Base-by-base conservation (phyloP, 2,797 vertebrate species). In the Adelosebastes latens region DNA sequence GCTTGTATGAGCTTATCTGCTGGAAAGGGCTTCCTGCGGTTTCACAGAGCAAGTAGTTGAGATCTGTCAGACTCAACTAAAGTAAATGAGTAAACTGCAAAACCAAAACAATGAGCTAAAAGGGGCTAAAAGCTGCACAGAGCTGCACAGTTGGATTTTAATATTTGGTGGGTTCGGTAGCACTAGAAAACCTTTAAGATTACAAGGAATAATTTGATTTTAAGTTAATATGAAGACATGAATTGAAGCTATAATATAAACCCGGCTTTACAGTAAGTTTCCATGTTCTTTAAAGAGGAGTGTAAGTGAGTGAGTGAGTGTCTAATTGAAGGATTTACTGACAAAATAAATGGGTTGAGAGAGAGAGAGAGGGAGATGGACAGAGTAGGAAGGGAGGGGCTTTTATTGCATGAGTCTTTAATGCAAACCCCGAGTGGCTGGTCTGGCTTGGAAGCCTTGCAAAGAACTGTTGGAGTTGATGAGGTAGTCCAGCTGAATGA, bases 401-500 rank as follows among this genome's bases (percentile, higher is more conserved):
- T 88, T 91, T 87, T 81, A 93, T 80, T 84, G 81, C 79, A 56
- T 16, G 31, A 75, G 59, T 79, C 75, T 90, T 87, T 88, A 83
- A 89, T 88, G 85, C 76, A 88, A 88, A 86, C 68, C 72, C 75
- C 77, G 88, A 93, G 86, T 85, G 74, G 83, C 74, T 89, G 81
- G 81, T 81, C 79, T 77, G 79, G 74, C 81, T 61, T 77, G 68
- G 75, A 84, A 88, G 81, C 82, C 85, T 80, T 90, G 89, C 85
- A 92, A 77, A 93, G 89, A 90, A 92, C 91, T 91, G 88, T 81
- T 88, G 85, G 86, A 88, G 88, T 94, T 96, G 96, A 97, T 97
- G 96, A 97, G 95, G 95, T 95, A 94, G 93, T 94, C 94, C 91
- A 87, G 91, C 94, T 96, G 96, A 97, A 96, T 98, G 97, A 99